These are phyloP conservation scores for Thecocarcelia acutangulata DNA, from an alignment of 2,888 invertebrate genomes.

Conservation along the genomic window DNA sequence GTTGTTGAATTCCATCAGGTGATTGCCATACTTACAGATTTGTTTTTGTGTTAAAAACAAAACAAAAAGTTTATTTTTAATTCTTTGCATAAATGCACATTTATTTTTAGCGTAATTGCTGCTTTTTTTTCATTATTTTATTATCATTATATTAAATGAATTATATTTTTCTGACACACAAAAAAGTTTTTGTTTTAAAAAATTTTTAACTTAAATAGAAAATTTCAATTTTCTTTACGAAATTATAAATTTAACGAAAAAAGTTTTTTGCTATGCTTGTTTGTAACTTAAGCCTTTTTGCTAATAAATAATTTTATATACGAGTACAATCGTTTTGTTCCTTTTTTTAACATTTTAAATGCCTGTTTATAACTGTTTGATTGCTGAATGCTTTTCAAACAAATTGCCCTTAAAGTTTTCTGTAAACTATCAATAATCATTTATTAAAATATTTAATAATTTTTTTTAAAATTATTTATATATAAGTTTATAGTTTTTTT, in stretches of 20 bases:
- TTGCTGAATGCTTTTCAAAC: slow-evolving; percentile 33
- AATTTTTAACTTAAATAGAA: slow-evolving; percentile 20
- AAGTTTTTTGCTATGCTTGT: background rate
- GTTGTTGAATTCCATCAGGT: too few relatives aligned
- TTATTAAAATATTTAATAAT: slow-evolving; percentile 7
- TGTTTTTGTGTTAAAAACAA: background rate
- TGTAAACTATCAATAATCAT: slow-evolving; percentile 28
- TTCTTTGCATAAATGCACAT: slow-evolving; percentile 62
- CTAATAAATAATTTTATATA: too few relatives aligned
- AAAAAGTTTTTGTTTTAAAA: slow-evolving; percentile 23
- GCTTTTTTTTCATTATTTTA: slow-evolving; percentile 28
- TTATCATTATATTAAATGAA: slow-evolving; percentile 15
- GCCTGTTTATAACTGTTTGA: slow-evolving; percentile 28
- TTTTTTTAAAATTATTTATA: slow-evolving; percentile 17
- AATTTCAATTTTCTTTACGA: slow-evolving; percentile 4
- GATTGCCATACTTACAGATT: background rate
- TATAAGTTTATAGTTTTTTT: slow-evolving; percentile 13
- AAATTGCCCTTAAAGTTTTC: slow-evolving; percentile 10
- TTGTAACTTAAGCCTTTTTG: slow-evolving; percentile 15
- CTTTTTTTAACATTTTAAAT: slow-evolving; percentile 41
- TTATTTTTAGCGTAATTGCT: slow-evolving; percentile 52
- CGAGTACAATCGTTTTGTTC: slow-evolving; percentile 13
- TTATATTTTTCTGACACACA: slow-evolving; percentile 43
- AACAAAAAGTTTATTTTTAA: background rate
- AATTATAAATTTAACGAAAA: slow-evolving; percentile 16